These are phyloP conservation scores for Cercocebus atys DNA, from an alignment of 2,113 vertebrate species.

Conservation along the genomic window DNA sequence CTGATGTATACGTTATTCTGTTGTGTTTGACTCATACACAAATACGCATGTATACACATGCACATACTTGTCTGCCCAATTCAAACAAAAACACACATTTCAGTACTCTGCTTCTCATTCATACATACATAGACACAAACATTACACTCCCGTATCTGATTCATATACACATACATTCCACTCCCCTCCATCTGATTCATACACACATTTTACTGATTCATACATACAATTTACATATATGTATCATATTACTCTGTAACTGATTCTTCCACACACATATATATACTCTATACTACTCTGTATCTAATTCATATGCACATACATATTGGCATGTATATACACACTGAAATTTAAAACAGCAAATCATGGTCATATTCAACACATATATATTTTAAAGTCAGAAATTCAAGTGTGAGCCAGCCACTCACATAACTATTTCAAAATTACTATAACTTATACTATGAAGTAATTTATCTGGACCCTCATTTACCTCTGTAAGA, in stretches of 20 bases:
- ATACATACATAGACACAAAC: not conserved
- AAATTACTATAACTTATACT: not conserved
- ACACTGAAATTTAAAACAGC: not conserved
- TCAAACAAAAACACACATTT: not conserved
- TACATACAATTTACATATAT: not conserved
- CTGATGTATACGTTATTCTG: not conserved
- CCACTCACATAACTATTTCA: not conserved
- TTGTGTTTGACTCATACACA: not conserved
- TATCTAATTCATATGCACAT: slow-evolving; percentile 1
- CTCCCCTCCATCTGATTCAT: not conserved
- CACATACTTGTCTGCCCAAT: not conserved
- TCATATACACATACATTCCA: not conserved
- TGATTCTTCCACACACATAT: not conserved
- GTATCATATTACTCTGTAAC: not conserved
- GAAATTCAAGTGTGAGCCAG: slow-evolving; percentile 17
- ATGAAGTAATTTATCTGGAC: not conserved
- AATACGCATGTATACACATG: too few species aligned
- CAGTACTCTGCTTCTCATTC: not conserved
- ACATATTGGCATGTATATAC: not conserved
- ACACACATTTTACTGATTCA: not conserved
- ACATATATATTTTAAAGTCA: not conserved
- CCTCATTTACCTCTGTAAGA: not conserved
- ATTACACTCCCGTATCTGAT: not conserved
- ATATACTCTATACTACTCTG: not conserved
- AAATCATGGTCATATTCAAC: not conserved